These are phyloP conservation scores for Diogma glabrata DNA, from an alignment of 2,888 invertebrate genomes.

Conservation along the genomic window DNA sequence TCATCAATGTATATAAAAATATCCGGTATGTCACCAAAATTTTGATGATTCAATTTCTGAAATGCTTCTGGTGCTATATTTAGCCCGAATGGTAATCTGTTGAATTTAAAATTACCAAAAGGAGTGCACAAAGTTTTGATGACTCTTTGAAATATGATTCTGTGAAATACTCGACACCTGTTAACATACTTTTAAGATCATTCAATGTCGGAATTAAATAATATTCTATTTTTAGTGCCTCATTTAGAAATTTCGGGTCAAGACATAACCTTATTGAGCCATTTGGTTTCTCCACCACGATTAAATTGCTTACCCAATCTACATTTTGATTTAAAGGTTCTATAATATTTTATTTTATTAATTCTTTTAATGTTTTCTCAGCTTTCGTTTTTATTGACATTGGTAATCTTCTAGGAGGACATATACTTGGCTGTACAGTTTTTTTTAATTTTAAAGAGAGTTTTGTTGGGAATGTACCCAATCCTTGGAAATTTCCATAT, in stretches of 20 bases:
- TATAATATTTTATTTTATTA: neutral
- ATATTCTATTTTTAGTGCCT: conserved; percentile 13
- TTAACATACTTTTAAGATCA: conserved; percentile 1
- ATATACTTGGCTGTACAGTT: too few relatives aligned
- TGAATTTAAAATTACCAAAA: too few relatives aligned
- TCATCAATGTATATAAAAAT: neutral
- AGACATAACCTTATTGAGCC: conserved; percentile 13
- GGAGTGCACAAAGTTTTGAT: too few relatives aligned
- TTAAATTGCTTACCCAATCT: conserved; percentile 14
- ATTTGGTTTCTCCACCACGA: conserved; percentile 13
- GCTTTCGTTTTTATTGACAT: neutral
- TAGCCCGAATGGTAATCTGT: too few relatives aligned
- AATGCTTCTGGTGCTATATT: conserved; percentile 11
- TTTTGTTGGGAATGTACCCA: conserved; percentile 17
- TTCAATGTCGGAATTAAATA: conserved; percentile 13
- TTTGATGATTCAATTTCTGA: conserved; percentile 11
- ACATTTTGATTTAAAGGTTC: neutral
- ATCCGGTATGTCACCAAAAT: neutral
- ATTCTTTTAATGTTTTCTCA: neutral
- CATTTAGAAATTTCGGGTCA: conserved; percentile 13
- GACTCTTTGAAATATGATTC: too few relatives aligned
- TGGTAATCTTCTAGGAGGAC: conserved; percentile 19
- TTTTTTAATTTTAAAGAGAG: conserved; percentile 16
- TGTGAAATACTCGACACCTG: too few relatives aligned
- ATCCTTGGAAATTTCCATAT: conserved; percentile 18